Percentiles rank a stretch among this genome's conserved stretches.
These are phyloP conservation scores for Sturmia bella DNA, from an alignment of 2,888 invertebrate genomes.

Conservation along the genomic window DNA sequence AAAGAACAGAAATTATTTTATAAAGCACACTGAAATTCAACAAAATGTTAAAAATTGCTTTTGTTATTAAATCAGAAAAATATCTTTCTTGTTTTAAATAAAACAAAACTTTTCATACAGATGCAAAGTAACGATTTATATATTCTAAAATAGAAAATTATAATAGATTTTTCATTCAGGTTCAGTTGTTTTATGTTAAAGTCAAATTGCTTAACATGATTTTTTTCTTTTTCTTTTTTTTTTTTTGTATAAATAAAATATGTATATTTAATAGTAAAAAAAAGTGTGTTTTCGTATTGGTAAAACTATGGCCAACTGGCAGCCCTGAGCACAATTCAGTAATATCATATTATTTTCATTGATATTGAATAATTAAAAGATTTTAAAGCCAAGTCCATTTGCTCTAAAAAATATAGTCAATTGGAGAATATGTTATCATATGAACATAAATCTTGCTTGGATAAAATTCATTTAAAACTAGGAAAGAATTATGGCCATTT, in stretches of 20 bases:
- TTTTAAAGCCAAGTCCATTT: too few species aligned
- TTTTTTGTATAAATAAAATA: conserved; percentile 63
- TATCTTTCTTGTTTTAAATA: conserved; percentile 46
- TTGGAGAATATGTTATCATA: too few species aligned
- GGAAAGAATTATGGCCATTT: too few species aligned
- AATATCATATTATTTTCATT: too few species aligned
- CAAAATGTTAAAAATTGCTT: conserved; percentile 55
- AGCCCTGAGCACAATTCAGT: too few species aligned
- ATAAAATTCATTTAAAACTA: too few species aligned
- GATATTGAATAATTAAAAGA: too few species aligned
- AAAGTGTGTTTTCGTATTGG: too few species aligned
- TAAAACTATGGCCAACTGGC: too few species aligned
- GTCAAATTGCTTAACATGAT: conserved; percentile 55
- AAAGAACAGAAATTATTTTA: conserved; percentile 41
- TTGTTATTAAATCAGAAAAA: conserved; percentile 53
- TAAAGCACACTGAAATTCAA: conserved; percentile 62
- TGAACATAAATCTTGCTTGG: too few species aligned
- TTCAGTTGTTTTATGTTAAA: conserved; percentile 48
- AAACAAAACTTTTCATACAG: conserved; percentile 32
- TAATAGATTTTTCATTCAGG: conserved; percentile 48
- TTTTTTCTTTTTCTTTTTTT: too few species aligned
- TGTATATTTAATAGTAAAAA: conserved; percentile 58
- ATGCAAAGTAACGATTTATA: conserved; percentile 48
- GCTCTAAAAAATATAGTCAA: too few species aligned
- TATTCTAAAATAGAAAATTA: conserved; percentile 44